Percentiles rank a stretch among this genome's conserved stretches.
phyloP scores from a whole-genome alignment of 2,797 vertebrate species.

The Ptychadena robeensis region DNA sequence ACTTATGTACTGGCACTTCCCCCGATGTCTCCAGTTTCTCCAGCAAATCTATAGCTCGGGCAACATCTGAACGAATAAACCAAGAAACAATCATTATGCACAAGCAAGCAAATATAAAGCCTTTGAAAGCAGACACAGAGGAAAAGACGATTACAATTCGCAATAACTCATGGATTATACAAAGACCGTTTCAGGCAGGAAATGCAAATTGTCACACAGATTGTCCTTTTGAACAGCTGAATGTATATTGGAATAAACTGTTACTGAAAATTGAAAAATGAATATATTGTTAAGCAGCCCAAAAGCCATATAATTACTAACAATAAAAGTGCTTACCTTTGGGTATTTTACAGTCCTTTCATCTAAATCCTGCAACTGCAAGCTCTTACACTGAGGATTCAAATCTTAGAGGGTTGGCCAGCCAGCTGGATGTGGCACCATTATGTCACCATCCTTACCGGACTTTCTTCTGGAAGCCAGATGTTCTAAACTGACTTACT shows the following conservation, averaged over 20 bases:
- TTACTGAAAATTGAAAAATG: not conserved
- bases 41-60: slow-evolving; percentile 94
- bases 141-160: slow-evolving; percentile 15
- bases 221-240: slow-evolving; percentile 1
- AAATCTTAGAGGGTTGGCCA: not conserved
- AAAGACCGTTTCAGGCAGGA: not conserved
- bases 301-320: not conserved
- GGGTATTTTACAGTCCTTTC: not conserved
- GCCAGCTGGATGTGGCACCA: not conserved
- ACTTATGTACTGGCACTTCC: slow-evolving; percentile 95
- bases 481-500: not conserved
- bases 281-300: not conserved
- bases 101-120: slow-evolving; percentile 31
- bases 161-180: slow-evolving; percentile 34
- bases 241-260: not conserved
- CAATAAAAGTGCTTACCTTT: not conserved
- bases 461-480: not conserved
- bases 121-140: slow-evolving; percentile 1
- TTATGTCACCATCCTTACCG: not conserved
- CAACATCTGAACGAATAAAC: slow-evolving; percentile 83
- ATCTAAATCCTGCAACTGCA: not conserved
- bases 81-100: slow-evolving; percentile 52
- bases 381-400: not conserved
- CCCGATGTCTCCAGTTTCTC: slow-evolving; percentile 97
- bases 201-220: slow-evolving; percentile 15